phyloP scores from a whole-genome alignment of 2,797 vertebrate species.

The Hirundo rustica region DNA sequence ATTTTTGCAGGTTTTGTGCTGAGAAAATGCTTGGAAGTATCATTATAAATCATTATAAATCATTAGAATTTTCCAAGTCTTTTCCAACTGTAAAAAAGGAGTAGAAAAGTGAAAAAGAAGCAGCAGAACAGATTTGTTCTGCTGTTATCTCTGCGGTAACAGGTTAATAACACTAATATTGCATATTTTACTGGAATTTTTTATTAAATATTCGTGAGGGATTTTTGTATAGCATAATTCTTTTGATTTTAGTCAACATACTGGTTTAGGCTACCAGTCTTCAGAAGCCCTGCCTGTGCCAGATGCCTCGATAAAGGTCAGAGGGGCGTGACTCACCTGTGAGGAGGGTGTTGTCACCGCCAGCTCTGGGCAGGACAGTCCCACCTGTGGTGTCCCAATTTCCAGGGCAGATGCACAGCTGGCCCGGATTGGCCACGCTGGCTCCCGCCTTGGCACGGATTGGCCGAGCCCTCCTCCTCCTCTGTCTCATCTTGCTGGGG shows the following conservation, averaged over 20 bases:
- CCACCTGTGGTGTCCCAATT: constrained; percentile 47
- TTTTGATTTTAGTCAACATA: background rate
- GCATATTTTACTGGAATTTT: background rate
- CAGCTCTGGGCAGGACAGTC: constrained; percentile 31
- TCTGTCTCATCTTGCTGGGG: constrained; percentile 43
- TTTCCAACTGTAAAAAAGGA: background rate
- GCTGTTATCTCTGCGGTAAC: background rate
- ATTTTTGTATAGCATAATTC: background rate
- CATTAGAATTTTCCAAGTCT: background rate
- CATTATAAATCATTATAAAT: background rate
- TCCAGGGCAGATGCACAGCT: background rate
- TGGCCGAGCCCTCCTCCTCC: background rate
- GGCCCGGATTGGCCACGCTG: background rate
- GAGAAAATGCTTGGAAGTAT: background rate
- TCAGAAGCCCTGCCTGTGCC: background rate
- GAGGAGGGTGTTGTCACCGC: constrained; percentile 3
- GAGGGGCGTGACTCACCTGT: constrained; percentile 42
- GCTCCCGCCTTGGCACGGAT: background rate
- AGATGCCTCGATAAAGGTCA: constrained; percentile 10
- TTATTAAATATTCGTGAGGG: background rate
- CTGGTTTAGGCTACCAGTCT: background rate
- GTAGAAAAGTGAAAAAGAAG: background rate
- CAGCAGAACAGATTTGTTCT: background rate
- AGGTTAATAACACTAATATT: background rate
- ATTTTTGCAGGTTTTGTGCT: background rate